A percentile compares a stretch with the other conserved stretches of the same genome.
Conservation (phyloP, 2,113 vertebrate genomes). For the Misgurnus mizolepis region DNA sequence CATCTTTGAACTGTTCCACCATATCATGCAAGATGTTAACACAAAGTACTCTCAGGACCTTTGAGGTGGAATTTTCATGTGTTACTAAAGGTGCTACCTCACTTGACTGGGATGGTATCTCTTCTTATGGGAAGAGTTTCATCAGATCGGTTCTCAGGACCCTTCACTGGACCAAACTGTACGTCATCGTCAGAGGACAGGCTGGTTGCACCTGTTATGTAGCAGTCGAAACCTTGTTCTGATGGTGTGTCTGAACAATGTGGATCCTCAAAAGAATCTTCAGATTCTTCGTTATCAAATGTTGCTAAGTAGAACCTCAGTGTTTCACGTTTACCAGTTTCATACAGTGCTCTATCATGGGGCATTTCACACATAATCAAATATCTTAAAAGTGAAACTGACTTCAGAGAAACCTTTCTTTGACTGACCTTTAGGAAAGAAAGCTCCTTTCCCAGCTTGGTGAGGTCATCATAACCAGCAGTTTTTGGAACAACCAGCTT, state of each 20-base stretch:
- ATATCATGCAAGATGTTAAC: slow-evolving; percentile 10
- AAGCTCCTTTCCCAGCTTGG: slow-evolving; percentile 5
- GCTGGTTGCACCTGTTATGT: neutral
- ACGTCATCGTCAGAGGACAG: neutral
- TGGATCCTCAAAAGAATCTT: neutral
- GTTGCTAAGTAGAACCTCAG: neutral
- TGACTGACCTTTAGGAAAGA: neutral
- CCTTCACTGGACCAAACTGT: slow-evolving; percentile 7
- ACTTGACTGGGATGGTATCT: slow-evolving; percentile 12
- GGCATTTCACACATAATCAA: slow-evolving; percentile 4
- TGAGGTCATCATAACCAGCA: neutral
- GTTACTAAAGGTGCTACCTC: neutral
- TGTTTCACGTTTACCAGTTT: neutral
- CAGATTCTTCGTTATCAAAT: too few species aligned
- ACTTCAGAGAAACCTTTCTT: neutral
- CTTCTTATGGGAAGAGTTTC: slow-evolving; percentile 1
- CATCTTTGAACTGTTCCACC: slow-evolving; percentile 1
- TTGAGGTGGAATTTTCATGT: neutral
- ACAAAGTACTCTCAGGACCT: neutral
- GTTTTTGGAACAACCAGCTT: neutral
- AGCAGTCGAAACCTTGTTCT: neutral
- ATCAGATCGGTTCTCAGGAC: neutral
- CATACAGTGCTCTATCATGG: neutral
- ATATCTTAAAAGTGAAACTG: neutral
- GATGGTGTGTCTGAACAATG: slow-evolving; percentile 1